Conservation (phyloP, 2,797 vertebrate genomes). For the Acanthopagrus latus region DNA sequence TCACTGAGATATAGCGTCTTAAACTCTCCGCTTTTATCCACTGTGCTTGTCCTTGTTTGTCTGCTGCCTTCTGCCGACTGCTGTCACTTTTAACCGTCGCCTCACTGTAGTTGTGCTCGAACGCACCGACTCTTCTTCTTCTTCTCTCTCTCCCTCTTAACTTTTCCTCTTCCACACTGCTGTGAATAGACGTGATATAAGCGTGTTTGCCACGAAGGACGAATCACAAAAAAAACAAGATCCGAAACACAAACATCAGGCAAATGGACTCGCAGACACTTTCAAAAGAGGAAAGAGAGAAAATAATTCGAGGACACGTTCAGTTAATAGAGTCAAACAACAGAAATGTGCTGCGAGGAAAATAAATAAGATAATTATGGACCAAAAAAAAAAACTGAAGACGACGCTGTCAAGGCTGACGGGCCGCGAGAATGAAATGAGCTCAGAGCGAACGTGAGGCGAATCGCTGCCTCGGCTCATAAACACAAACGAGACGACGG, state of each 20-base stretch:
- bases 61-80: background rate
- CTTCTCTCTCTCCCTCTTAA: background rate
- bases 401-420: background rate
- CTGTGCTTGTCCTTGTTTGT: background rate
- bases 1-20: background rate
- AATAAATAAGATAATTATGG: background rate
- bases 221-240: background rate
- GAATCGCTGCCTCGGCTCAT: background rate
- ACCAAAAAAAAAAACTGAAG: background rate
- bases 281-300: no score
- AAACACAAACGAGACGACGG: background rate
- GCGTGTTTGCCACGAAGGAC: background rate
- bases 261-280: background rate
- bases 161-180: background rate
- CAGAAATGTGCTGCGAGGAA: background rate
- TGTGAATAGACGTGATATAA: background rate
- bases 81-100: background rate
- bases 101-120: background rate
- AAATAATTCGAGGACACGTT: background rate
- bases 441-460: background rate
- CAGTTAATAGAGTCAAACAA: background rate
- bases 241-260: background rate
- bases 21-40: slow-evolving; percentile 11
- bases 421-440: background rate
- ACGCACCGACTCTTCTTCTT: background rate